Conservation (phyloP, 2,888 invertebrate genomes). For the Drosophila ustulata region DNA sequence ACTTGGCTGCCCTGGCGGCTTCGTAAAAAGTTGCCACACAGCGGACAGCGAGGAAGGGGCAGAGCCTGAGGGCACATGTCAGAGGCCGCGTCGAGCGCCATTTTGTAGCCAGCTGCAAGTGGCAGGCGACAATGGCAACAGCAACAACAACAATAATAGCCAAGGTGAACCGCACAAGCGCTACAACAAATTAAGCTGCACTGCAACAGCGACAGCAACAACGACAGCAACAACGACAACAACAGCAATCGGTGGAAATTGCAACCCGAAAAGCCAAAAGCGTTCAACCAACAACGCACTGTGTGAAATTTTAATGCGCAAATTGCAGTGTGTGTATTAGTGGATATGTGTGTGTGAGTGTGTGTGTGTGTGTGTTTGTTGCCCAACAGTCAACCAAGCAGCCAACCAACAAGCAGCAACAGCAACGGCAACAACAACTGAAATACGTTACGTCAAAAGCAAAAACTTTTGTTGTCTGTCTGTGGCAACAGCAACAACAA, state of each 20-base stretch:
- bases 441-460: constrained; percentile 39
- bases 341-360: constrained; percentile 35
- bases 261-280: constrained; percentile 65
- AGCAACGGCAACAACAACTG: constrained; percentile 41
- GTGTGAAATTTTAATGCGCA: constrained; percentile 76
- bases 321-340: constrained; percentile 44
- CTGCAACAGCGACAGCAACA: constrained; percentile 43
- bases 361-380: constrained; percentile 47
- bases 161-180: constrained; percentile 41
- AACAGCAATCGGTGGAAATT: constrained; percentile 40
- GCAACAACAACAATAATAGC: constrained; percentile 27
- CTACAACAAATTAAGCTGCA: constrained; percentile 22
- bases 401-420: constrained; percentile 69
- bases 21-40: constrained; percentile 20
- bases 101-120: constrained; percentile 73
- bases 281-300: constrained; percentile 52
- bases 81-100: constrained; percentile 63
- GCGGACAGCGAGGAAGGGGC: constrained; percentile 9
- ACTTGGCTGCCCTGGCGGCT: background rate
- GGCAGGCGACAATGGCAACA: constrained; percentile 69
- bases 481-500: constrained; percentile 52
- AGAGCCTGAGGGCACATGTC: constrained; percentile 29
- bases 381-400: constrained; percentile 52
- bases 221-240: constrained; percentile 46
- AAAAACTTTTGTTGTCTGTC: constrained; percentile 70